Evolutionary conservation across 2,113 vertebrate species (phyloP), one percentile per base, ranked within the genome.

Genomic region (Calidris pugnax): DNA sequence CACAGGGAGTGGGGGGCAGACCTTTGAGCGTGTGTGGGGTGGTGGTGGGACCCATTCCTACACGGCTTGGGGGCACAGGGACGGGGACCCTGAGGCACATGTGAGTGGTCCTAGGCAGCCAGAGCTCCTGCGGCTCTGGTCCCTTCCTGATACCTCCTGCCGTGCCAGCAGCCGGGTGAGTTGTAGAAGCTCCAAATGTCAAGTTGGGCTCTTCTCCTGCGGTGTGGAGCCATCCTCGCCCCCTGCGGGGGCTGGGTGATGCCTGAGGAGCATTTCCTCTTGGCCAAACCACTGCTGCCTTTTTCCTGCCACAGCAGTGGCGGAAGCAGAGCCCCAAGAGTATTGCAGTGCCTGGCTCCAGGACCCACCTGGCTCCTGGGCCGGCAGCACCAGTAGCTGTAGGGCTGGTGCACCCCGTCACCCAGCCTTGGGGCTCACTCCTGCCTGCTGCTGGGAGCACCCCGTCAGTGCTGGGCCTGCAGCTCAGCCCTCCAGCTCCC

Each of bases 221-320:
- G 0, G 12, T 2, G 1, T 1, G 4, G 33, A 73, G 37, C 57
- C 2, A 3, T 68, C n/a, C 60, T 67, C 0, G 0, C 2, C 33
- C 23, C 11, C 30, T 78, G 21, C 43, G 0, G 0, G 23, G 7
- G 11, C 30, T 2, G 18, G 24, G 45, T 26, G 83, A 56, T 51
- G 47, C n/a, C 86, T 47, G 39, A 35, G 64, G 41, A 64, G 48
- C 3, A 1, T 90, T 86, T 92, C 90, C 87, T 69, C 50, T 57
- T 35, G 76, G 85, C 80, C 28, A 76, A n/a, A 0, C 59, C 28
- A 2, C 15, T 2, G 10, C 47, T 51, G 80, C 68, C 63, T 85
- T 93, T 86, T 95, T 95, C 67, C 86, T 76, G 91, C 67, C 7
- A 0, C 83, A 48, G 60, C 21, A 4, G 28, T 0, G 9, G 67